Evolutionary conservation across 2,888 invertebrate species (phyloP), one percentile per base, ranked within the genome.

Genomic region (Smittia sp.): DNA sequence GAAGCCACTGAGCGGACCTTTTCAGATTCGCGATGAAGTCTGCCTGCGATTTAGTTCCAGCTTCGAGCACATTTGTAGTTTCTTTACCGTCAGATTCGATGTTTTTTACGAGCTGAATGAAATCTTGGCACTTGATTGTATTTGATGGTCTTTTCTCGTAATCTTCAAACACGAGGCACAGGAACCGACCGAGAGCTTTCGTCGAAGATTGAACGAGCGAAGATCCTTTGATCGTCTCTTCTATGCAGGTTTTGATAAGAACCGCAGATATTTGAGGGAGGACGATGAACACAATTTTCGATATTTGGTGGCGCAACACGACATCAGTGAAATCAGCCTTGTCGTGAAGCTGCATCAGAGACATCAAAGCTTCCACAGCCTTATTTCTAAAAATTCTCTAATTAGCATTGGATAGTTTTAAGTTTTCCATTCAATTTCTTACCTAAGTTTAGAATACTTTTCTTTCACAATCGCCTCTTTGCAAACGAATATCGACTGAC

Each of bases 391-490:
- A 18, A 24, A 39, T 20, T 39, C 3, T n/a, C 11, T 39, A 11
- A 39, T 67, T 38, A 38, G 18, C 1, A 67, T 38, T 67, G 38
- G 2, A 62, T 6, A 1, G 6, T n/a, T n/a, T n/a, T n/a, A n/a
- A n/a, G n/a, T n/a, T n/a, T n/a, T n/a, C n/a, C n/a, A 73, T 39
- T 9, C 6, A 38, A 38, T 38, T 38, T 76, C 77, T 79, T 81
- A 91, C 89, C 89, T 87, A 13, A 93, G 81, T 62, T 85, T 80
- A 41, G 85, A 83, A 52, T 87, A 85, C 78, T 86, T 89, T 79
- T 92, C 92, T 39, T 82, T 80, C 79, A 87, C 87, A 9, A 90
- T 88, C 18, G 92, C 81, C 76, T 88, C 87, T 1, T 89, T 82
- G 15, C 88, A 85, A 0, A 88, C 84, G 77, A 87, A 88, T 63